A percentile compares a stretch with the other conserved stretches of the same genome.
Evolutionary conservation across 2,888 invertebrate genomes (phyloP).

Genomic region (Osedax frankpressi): DNA sequence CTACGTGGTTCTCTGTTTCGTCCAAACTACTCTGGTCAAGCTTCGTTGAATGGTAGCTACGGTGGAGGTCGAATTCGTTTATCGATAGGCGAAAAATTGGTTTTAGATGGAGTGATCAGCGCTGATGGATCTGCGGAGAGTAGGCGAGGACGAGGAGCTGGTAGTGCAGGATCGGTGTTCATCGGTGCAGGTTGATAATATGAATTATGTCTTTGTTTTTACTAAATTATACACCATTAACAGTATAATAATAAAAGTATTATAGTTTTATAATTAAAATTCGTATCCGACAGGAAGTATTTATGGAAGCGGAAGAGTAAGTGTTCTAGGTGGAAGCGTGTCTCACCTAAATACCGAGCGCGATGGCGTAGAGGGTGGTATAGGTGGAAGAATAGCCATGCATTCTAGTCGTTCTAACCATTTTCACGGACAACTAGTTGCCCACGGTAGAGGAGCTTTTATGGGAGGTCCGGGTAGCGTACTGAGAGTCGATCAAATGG

Average conservation of each 20-base stretch:
- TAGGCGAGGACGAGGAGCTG: slow-evolving; percentile 24
- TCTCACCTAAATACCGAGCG: too few species aligned
- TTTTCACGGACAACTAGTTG: slow-evolving; percentile 29
- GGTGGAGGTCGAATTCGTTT: slow-evolving; percentile 31
- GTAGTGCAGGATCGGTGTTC: slow-evolving; percentile 33
- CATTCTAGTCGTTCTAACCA: slow-evolving; percentile 30
- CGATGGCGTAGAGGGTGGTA: slow-evolving; percentile 29
- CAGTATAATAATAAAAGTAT: background rate
- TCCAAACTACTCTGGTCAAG: slow-evolving; percentile 21
- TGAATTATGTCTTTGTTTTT: background rate
- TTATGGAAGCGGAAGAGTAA: slow-evolving; percentile 29
- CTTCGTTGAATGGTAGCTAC: slow-evolving; percentile 27
- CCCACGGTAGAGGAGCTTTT: slow-evolving; percentile 29
- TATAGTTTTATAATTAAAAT: background rate
- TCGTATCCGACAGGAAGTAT: background rate
- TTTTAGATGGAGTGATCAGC: slow-evolving; percentile 30
- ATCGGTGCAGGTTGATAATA: slow-evolving; percentile 29
- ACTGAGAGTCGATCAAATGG: slow-evolving; percentile 29
- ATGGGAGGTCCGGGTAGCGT: slow-evolving; percentile 34
- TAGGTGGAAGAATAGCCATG: slow-evolving; percentile 32
- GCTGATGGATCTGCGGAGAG: slow-evolving; percentile 30
- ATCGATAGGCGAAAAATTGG: slow-evolving; percentile 30
- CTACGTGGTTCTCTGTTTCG: slow-evolving; percentile 32
- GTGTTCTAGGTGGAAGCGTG: slow-evolving; percentile 29
- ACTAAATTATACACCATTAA: background rate